phyloP scores from a whole-genome alignment of 1,140 invertebrate species.

The Heliconius hewitsoni region DNA sequence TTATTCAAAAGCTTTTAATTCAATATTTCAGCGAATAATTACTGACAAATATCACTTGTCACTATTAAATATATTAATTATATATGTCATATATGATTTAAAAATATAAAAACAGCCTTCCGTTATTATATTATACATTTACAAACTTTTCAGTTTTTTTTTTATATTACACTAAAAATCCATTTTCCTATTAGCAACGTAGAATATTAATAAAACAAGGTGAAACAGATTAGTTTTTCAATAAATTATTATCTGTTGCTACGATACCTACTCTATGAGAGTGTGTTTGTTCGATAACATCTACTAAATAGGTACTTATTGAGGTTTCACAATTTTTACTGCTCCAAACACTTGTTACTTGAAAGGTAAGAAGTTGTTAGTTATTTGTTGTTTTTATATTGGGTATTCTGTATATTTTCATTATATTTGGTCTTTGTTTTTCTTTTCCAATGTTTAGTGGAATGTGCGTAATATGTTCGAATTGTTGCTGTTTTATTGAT shows the following conservation, averaged over 20 bases:
- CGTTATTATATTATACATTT: background rate
- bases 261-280: slow-evolving; percentile 25
- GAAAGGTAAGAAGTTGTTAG: background rate
- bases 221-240: background rate
- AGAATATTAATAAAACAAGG: background rate
- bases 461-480: too few species aligned
- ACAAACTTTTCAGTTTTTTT: background rate
- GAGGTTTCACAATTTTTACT: background rate
- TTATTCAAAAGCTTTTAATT: background rate
- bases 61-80: background rate
- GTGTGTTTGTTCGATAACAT: slow-evolving; percentile 44
- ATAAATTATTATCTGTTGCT: slow-evolving; percentile 37
- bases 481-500: too few species aligned
- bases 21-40: background rate
- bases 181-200: background rate
- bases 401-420: background rate
- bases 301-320: background rate
- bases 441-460: too few species aligned
- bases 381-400: background rate
- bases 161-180: background rate
- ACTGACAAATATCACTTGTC: background rate
- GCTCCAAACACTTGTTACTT: slow-evolving; percentile 5
- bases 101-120: background rate
- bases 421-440: too few species aligned
- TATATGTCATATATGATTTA: background rate